Conservation (phyloP, 1,140 invertebrate species). For the Macrocentrus cingulum region DNA sequence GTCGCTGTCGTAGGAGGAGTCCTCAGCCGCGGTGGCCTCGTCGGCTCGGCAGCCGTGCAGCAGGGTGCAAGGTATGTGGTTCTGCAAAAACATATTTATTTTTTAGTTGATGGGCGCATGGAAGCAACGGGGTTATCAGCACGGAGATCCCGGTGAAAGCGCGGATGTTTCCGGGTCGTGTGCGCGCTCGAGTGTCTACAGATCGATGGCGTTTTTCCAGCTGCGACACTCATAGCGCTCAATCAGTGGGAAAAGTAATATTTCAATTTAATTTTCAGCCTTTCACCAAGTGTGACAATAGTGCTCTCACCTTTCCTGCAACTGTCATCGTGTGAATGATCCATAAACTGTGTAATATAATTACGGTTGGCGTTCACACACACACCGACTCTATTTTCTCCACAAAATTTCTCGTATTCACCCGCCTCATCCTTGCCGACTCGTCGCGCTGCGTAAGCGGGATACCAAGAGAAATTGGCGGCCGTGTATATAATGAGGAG, state of each 20-base stretch:
- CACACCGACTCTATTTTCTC: neutral
- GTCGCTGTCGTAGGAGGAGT: slow-evolving; percentile 86
- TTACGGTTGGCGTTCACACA: too few relatives aligned
- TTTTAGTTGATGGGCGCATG: neutral
- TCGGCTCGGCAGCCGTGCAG: slow-evolving; percentile 57
- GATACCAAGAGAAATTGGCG: slow-evolving; percentile 21
- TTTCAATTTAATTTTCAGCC: too few relatives aligned
- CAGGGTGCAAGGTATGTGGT: slow-evolving; percentile 62
- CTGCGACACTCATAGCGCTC: too few relatives aligned
- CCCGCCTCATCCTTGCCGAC: slow-evolving; percentile 1
- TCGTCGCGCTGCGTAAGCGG: slow-evolving; percentile 6
- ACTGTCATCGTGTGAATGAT: slow-evolving; percentile 33
- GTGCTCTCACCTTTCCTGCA: slow-evolving; percentile 33
- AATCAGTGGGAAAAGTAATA: too few relatives aligned
- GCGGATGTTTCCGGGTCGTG: neutral
- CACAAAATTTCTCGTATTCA: slow-evolving; percentile 1
- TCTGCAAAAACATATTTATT: slow-evolving; percentile 47
- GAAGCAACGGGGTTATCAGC: neutral
- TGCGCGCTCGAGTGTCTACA: too few relatives aligned
- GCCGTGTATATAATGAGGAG: slow-evolving; percentile 3
- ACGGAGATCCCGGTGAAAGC: slow-evolving; percentile 44
- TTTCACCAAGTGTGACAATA: neutral
- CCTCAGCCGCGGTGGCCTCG: slow-evolving; percentile 56
- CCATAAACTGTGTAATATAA: too few relatives aligned
- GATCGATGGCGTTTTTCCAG: too few relatives aligned